Conservation (phyloP, 2,113 vertebrate species). For the Oncorhynchus gorbuscha region DNA sequence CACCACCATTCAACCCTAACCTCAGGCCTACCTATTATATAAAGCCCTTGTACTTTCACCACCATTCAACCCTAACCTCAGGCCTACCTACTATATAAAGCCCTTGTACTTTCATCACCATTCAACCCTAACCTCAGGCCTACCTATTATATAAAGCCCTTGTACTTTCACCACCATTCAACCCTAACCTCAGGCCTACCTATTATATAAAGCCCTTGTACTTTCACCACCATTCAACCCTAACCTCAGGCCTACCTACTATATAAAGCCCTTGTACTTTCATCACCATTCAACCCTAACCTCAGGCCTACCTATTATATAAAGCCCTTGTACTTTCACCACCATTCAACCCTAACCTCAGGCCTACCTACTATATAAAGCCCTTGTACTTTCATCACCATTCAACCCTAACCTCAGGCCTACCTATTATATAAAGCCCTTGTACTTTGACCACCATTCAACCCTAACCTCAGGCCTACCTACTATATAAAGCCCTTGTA, state of each 20-base stretch:
- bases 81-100: conserved; percentile 32
- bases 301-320: neutral
- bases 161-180: conserved; percentile 68
- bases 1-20: conserved; percentile 63
- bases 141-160: conserved; percentile 41
- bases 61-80: conserved; percentile 55
- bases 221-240: conserved; percentile 70
- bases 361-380: conserved; percentile 32
- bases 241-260: no score
- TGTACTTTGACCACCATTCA: conserved; percentile 68
- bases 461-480: conserved; percentile 21
- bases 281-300: conserved; percentile 63
- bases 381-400: conserved; percentile 66
- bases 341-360: conserved; percentile 55
- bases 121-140: conserved; percentile 43
- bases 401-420: conserved; percentile 43
- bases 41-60: conserved; percentile 64
- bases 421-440: conserved; percentile 41
- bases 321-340: conserved; percentile 64
- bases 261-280: conserved; percentile 60
- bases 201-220: conserved; percentile 46
- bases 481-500: conserved; percentile 46
- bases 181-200: conserved; percentile 21
- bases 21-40: neutral
- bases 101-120: conserved; percentile 66